Percentiles rank a stretch among this genome's conserved stretches.
Evolutionary conservation across 2,113 vertebrate genomes (phyloP).

Genomic region (Progne subis): DNA sequence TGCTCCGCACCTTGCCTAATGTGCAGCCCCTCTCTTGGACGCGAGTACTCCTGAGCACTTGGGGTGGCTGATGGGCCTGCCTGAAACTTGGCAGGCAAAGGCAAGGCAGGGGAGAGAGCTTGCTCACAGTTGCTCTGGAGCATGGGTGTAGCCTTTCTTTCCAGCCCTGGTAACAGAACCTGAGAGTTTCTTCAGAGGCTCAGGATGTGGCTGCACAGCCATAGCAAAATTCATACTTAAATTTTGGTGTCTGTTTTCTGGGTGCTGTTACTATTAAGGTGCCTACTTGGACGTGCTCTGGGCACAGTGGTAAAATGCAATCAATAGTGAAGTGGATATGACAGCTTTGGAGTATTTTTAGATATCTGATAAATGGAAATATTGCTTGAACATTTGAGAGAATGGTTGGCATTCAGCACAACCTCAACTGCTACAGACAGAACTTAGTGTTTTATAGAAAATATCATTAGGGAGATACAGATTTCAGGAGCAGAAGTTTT

Average conservation of each 20-base stretch:
- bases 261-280: neutral
- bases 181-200: neutral
- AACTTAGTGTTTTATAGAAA: neutral
- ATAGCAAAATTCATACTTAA: neutral
- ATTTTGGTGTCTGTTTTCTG: neutral
- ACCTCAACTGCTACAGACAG: neutral
- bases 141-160: neutral
- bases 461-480: neutral
- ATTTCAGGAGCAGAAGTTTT: neutral
- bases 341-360: neutral
- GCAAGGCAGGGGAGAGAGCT: neutral
- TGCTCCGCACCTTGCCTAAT: neutral
- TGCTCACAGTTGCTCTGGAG: neutral
- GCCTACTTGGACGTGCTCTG: neutral
- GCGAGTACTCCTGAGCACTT: accelerated
- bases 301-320: neutral
- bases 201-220: neutral
- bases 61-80: neutral
- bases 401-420: neutral
- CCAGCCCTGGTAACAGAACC: neutral
- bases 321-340: neutral
- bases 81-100: accelerated
- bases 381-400: neutral
- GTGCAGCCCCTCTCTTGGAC: neutral
- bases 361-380: neutral